Conservation (phyloP, 2,888 invertebrate genomes). For the Ephialtes manifestator region DNA sequence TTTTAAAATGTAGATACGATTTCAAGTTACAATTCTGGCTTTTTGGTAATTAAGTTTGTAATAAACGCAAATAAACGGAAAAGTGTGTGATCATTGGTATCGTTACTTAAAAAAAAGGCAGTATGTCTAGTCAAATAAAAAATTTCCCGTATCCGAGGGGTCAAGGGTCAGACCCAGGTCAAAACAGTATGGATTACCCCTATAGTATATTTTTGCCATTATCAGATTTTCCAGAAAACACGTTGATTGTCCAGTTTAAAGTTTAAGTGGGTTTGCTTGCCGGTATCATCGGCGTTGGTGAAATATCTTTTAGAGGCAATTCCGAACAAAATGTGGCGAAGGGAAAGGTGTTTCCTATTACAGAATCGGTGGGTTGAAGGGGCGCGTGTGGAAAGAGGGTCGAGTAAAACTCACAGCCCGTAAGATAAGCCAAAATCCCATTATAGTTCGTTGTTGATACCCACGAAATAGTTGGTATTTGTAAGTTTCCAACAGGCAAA, state of each 20-base stretch:
- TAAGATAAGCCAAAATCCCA: constrained; percentile 83
- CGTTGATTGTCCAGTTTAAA: not conserved
- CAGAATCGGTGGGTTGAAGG: constrained; percentile 3
- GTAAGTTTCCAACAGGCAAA: constrained; percentile 73
- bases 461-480: constrained; percentile 71
- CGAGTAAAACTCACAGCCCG: constrained; percentile 74
- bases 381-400: not conserved
- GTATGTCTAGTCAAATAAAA: no score
- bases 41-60: no score
- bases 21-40: no score
- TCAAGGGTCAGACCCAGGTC: no score
- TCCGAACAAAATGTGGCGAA: constrained; percentile 33
- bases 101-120: no score
- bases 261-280: not conserved
- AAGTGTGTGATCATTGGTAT: no score
- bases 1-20: no score
- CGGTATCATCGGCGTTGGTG: constrained; percentile 9
- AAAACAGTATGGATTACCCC: no score
- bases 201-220: no score
- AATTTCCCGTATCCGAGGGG: no score
- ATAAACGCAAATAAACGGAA: no score
- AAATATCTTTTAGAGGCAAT: constrained; percentile 15
- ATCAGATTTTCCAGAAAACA: not conserved
- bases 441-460: constrained; percentile 82
- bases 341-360: constrained; percentile 28